phyloP scores from a whole-genome alignment of 2,113 vertebrate species.

The Pluvialis apricaria region DNA sequence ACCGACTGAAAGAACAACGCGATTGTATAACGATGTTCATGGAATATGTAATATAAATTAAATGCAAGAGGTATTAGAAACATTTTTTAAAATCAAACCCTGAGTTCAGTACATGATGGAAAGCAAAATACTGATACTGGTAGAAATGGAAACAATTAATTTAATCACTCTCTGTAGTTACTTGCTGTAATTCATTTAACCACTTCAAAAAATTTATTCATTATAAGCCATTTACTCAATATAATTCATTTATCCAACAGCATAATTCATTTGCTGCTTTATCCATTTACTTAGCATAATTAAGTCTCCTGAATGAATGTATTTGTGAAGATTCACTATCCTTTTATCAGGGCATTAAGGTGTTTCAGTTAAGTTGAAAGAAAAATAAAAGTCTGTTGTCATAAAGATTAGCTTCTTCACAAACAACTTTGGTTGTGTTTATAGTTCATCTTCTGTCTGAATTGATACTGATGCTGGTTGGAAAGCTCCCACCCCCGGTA shows the following conservation, averaged over 20 bases:
- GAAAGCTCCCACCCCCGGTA: background rate
- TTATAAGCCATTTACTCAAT: conserved; percentile 33
- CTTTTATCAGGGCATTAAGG: conserved; percentile 1
- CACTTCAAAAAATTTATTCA: conserved; percentile 19
- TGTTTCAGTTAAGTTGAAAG: conserved; percentile 30
- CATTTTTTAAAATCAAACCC: background rate
- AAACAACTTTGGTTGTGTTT: background rate
- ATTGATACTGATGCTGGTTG: background rate
- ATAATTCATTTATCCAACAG: conserved; percentile 32
- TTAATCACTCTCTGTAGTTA: background rate
- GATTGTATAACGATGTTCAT: background rate
- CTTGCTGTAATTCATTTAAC: background rate
- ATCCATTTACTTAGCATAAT: conserved; percentile 31
- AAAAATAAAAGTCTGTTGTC: background rate
- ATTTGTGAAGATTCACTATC: conserved; percentile 5
- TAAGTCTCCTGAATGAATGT: conserved; percentile 15
- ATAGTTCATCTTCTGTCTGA: background rate
- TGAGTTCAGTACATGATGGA: background rate
- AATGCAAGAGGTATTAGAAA: background rate
- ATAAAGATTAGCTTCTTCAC: background rate
- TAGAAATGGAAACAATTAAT: conserved; percentile 37
- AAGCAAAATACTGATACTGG: background rate
- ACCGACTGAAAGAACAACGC: fast-evolving
- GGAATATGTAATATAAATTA: background rate
- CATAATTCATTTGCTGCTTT: conserved; percentile 35